Evolutionary conservation across 2,113 vertebrate genomes (phyloP), one percentile per base, ranked within the genome.

Genomic region (Neogobius melanostomus): DNA sequence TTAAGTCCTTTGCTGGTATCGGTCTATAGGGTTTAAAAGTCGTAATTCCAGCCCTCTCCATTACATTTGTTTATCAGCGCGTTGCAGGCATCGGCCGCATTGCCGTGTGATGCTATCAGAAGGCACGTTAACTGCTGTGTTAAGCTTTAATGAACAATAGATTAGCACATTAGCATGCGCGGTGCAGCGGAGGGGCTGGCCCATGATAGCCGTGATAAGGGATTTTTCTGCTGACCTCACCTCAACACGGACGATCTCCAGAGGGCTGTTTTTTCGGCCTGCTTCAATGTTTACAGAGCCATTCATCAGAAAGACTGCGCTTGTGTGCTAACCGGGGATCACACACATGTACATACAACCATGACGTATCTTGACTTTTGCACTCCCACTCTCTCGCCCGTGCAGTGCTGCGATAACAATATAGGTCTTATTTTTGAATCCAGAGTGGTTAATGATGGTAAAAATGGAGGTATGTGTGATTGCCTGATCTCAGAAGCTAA

Each of bases 101-200:
- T 70, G 71, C 87, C 72, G 80, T 8, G 79, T 72, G 88, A 88
- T 90, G 82, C 77, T 85, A 90, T 92, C 87, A 75, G 61, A 72
- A 59, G 78, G 72, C 10, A 65, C 72, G 74, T 83, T 90, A 90
- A 87, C 87, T 79, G 85, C 74, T 79, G 85, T 17, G 73, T 88
- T 87, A 77, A 82, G 89, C 82, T 86, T 91, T 91, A 91, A 90
- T 91, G 85, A 92, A 90, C 82, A 86, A 87, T 85, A 91, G 90
- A 92, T 90, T 86, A 85, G 76, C 76, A 79, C 85, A 89, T 89
- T 88, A 85, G 71, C 49, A 91, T 91, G 89, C 90, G 80, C 80
- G 76, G 82, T 79, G 53, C 72, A 68, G 57, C 81, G 78, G 76
- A 77, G 71, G 71, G 82, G 66, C 74, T 73, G 76, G 77, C 61